Evolutionary conservation across 1,140 invertebrate genomes (phyloP), one percentile per base, ranked within the genome.

Genomic region (Drosophila azteca): DNA sequence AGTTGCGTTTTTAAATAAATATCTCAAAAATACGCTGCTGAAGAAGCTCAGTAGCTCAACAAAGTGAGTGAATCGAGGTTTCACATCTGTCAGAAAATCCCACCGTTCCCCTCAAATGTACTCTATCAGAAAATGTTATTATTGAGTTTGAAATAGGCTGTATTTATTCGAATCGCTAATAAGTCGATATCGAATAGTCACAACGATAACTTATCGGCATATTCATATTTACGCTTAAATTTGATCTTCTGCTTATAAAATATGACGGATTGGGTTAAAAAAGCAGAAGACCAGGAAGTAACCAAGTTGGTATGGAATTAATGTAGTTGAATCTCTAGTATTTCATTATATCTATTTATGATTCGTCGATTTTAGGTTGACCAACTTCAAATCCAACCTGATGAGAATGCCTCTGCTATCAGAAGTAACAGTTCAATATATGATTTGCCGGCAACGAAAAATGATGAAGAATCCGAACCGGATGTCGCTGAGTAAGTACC

Each of bases 281-380:
- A 87, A 55, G 90, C 90, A 1, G 90, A 85, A 29, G 90, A 91
- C 35, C 90, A 91, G 45, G 90, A 90, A 61, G 77, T 91, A 7
- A 81, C 83, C 0, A 90, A 90, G 58, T 58, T 87, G 74, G 83
- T 88, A 79, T 29, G 22, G 13, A 13, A 17, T 17, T 6, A 46
- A 22, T 59, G 3, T 11, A 24, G 8, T 35, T 35, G 7, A 35
- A 35, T 8, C 2, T 0, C 3, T 1, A 46, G 9, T 3, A 22
- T 62, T 29, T n/a, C 3, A n/a, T 2, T 6, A 1, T 60, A 6
- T 4, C 3, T 46, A 39, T 61, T 20, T 1, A 7, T 9, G 31
- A 35, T 6, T 15, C 3, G 6, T 1, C 4, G 7, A 35, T n/a
- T 43, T 17, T 49, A 87, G 82, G 82, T 83, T 24, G 57, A 78